Percentiles rank a stretch among this genome's conserved stretches.
phyloP scores from a whole-genome alignment of 64 coral and sea anemone species.

The Catalaphyllia jardinei region DNA sequence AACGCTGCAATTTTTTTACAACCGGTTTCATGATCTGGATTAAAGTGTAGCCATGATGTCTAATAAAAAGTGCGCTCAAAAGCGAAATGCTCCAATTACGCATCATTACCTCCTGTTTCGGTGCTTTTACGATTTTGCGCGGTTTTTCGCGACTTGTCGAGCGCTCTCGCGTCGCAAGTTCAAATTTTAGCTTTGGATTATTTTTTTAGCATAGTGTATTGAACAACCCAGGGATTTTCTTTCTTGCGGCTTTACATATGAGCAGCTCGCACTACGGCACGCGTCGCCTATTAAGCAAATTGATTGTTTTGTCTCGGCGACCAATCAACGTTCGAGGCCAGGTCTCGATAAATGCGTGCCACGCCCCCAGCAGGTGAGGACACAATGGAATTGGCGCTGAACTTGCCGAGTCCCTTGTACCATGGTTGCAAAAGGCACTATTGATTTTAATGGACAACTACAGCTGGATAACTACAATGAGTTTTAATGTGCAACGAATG shows the following conservation, averaged over 20 bases:
- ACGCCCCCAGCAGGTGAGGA: constrained; percentile 60
- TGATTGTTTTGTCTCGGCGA: constrained; percentile 23
- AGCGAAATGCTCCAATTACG: constrained; percentile 19
- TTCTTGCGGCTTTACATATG: constrained; percentile 34
- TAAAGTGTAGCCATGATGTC: not conserved
- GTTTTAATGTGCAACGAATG: constrained; percentile 23
- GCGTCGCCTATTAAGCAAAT: constrained; percentile 58
- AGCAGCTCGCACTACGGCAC: constrained; percentile 54
- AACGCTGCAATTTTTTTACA: not conserved
- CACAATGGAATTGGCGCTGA: constrained; percentile 32
- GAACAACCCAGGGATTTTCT: not conserved
- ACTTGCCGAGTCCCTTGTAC: constrained; percentile 30
- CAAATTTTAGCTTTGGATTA: not conserved
- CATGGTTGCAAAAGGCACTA: constrained; percentile 53
- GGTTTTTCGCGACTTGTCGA: not conserved
- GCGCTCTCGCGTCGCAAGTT: not conserved
- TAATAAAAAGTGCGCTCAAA: not conserved
- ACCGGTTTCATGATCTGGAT: not conserved
- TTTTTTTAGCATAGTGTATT: not conserved
- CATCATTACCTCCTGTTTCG: not conserved
- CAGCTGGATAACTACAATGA: constrained; percentile 57
- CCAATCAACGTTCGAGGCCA: constrained; percentile 39
- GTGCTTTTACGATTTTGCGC: not conserved
- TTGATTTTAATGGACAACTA: constrained; percentile 57
- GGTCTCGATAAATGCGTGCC: constrained; percentile 44